Evolutionary conservation across 2,888 invertebrate genomes (phyloP).

Genomic region (Altica lythri): DNA sequence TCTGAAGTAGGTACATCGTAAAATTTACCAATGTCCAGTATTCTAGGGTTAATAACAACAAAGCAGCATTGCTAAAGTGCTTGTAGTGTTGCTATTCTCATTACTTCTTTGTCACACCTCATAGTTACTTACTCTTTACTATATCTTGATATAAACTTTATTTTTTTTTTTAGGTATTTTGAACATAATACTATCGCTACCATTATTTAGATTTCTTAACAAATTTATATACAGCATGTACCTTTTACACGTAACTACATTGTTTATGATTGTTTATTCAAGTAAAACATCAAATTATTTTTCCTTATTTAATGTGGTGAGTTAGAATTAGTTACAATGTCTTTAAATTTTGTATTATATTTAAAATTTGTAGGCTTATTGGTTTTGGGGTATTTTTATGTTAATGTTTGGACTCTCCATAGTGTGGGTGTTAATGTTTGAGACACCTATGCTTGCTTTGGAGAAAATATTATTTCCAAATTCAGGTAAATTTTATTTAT

Average conservation of each 20-base stretch:
- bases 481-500: too few species aligned
- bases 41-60: too few species aligned
- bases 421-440: conserved; percentile 55
- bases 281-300: conserved; percentile 41
- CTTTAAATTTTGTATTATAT: too few species aligned
- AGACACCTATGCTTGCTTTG: conserved; percentile 55
- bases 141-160: not conserved
- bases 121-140: too few species aligned
- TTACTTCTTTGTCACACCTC: too few species aligned
- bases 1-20: too few species aligned
- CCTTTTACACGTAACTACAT: conserved; percentile 56
- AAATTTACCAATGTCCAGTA: too few species aligned
- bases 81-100: too few species aligned
- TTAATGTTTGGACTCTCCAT: conserved; percentile 51
- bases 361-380: conserved; percentile 50
- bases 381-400: conserved; percentile 57
- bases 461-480: conserved; percentile 48
- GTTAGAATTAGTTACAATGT: conserved; percentile 14
- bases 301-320: conserved; percentile 44
- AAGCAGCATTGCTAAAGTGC: too few species aligned
- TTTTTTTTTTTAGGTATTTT: conserved; percentile 54
- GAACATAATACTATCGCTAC: conserved; percentile 60
- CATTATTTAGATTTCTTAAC: conserved; percentile 60
- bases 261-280: conserved; percentile 37
- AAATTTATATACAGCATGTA: conserved; percentile 63